Conservation (phyloP, 2,113 vertebrate species). For the Anseranas semipalmata region DNA sequence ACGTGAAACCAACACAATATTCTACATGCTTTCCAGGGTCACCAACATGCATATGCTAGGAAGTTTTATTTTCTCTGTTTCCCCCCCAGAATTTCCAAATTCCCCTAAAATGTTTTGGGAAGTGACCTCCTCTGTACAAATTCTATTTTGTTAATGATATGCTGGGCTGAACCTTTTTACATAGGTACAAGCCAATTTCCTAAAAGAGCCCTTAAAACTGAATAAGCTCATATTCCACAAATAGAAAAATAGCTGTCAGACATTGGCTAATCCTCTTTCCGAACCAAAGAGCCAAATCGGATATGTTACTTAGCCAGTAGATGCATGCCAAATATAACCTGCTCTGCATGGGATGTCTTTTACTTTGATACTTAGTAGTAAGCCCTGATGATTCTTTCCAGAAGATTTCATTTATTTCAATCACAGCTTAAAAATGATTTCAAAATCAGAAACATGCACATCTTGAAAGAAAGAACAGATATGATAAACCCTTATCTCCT, state of each 20-base stretch:
- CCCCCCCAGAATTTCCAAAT: neutral
- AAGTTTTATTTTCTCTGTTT: neutral
- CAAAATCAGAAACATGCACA: neutral
- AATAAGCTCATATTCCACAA: constrained; percentile 20
- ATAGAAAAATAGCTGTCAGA: constrained; percentile 49
- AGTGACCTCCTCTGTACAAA: neutral
- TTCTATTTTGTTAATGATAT: neutral
- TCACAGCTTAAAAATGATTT: neutral
- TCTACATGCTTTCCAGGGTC: neutral
- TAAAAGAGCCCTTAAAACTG: neutral
- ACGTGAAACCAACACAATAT: neutral
- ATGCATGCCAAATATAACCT: constrained; percentile 40
- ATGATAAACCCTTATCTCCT: constrained; percentile 56
- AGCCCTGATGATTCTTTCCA: constrained; percentile 20
- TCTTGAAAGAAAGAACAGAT: neutral
- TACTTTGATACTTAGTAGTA: constrained; percentile 46
- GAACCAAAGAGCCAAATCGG: constrained; percentile 28
- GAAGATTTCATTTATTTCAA: constrained; percentile 18
- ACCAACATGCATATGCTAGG: neutral
- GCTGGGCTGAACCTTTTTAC: neutral
- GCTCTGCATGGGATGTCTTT: constrained; percentile 33
- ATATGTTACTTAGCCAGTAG: constrained; percentile 20
- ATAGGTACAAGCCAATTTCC: constrained; percentile 32
- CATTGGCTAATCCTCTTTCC: constrained; percentile 49
- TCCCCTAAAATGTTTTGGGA: neutral